Evolutionary conservation across 2,113 vertebrate genomes (phyloP).

Genomic region (cat (Felis catus)): F.catus_Fca126_mat1.0 CM031416.1:144561001-144561500

Average conservation of each 20-base stretch:
- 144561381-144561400: accelerated
- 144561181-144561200: neutral
- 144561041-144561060: too few relatives aligned
- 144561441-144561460: neutral
- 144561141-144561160: neutral
- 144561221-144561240: neutral
- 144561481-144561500: too few relatives aligned
- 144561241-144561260: neutral
- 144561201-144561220: neutral
- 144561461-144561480: neutral
- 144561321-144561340: neutral
- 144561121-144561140: neutral
- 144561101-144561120: neutral
- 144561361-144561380: neutral
- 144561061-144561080: neutral
- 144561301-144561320: conserved; percentile 2
- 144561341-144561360: neutral
- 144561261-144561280: neutral
- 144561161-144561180: neutral
- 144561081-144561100: neutral
- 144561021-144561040: neutral
- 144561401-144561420: too few relatives aligned
- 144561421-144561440: too few relatives aligned
- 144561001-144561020: accelerated
- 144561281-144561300: neutral